phyloP scores from a whole-genome alignment of 2,113 vertebrate genomes.

The Oncorhynchus clarkii region DNA sequence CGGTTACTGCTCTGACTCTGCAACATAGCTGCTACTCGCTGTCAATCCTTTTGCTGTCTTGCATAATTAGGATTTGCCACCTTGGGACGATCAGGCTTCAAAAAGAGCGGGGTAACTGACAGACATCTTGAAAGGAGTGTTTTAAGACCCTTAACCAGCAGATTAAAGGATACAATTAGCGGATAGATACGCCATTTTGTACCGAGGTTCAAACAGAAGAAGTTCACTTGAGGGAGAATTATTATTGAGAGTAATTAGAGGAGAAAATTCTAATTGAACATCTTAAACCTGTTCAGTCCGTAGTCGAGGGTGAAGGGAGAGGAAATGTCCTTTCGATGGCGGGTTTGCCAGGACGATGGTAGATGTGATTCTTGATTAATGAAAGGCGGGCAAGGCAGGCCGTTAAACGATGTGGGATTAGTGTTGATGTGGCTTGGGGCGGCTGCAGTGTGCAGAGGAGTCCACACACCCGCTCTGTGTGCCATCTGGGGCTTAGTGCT shows the following conservation, averaged over 20 bases:
- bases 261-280: conserved; percentile 14
- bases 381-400: conserved; percentile 62
- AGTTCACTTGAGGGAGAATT: conserved; percentile 39
- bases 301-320: neutral
- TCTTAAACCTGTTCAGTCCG: neutral
- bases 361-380: conserved; percentile 74
- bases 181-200: conserved; percentile 9
- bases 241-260: conserved; percentile 45
- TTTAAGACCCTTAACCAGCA: conserved; percentile 36
- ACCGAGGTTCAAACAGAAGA: conserved; percentile 49
- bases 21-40: neutral
- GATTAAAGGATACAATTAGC: conserved; percentile 45
- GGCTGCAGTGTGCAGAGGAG: conserved; percentile 58
- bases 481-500: conserved; percentile 65
- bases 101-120: conserved; percentile 46
- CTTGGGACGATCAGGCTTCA: conserved; percentile 44
- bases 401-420: conserved; percentile 76
- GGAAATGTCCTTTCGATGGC: conserved; percentile 29
- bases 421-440: conserved; percentile 53
- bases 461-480: conserved; percentile 58
- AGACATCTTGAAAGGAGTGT: conserved; percentile 21
- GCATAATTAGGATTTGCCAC: conserved; percentile 55
- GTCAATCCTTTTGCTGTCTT: conserved; percentile 37
- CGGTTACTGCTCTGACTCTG: conserved; percentile 12
- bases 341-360: conserved; percentile 65